Percentiles rank a stretch among this genome's conserved stretches.
Conservation (phyloP, 2,888 invertebrate genomes). For the Ditula angustiorana region DNA sequence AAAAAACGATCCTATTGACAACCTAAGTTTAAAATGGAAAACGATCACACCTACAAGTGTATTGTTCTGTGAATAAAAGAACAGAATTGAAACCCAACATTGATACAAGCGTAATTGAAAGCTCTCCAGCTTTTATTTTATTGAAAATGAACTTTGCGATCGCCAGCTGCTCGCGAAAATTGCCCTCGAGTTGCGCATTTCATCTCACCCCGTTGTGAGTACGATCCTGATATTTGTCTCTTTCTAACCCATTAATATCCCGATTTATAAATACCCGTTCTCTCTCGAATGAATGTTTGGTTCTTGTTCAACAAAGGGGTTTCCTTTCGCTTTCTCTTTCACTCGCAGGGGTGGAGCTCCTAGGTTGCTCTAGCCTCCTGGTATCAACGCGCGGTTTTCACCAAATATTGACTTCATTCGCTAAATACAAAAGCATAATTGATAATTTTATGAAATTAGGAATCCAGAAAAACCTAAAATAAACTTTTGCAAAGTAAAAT, state of each 20-base stretch:
- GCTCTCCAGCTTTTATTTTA: conserved; percentile 56
- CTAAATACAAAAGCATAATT: conserved; percentile 27
- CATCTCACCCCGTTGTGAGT: conserved; percentile 45
- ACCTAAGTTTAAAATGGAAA: background rate
- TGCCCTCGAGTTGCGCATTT: conserved; percentile 60
- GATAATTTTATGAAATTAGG: conserved; percentile 43
- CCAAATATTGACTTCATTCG: conserved; percentile 50
- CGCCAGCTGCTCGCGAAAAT: conserved; percentile 61
- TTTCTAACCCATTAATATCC: conserved; percentile 46
- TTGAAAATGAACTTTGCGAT: conserved; percentile 61
- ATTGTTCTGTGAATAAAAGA: conserved; percentile 1
- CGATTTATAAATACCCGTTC: conserved; percentile 36
- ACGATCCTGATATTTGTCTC: conserved; percentile 44
- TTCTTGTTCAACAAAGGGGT: conserved; percentile 46
- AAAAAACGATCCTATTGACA: background rate
- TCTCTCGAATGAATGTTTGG: conserved; percentile 39
- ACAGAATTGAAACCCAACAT: conserved; percentile 19
- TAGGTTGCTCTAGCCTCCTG: conserved; percentile 42
- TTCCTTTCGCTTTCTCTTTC: conserved; percentile 42
- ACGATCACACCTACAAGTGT: background rate
- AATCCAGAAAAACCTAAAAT: conserved; percentile 39
- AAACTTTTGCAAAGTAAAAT: conserved; percentile 44
- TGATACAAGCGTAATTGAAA: conserved; percentile 43
- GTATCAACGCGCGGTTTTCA: conserved; percentile 44
- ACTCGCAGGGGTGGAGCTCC: conserved; percentile 44